phyloP scores from a whole-genome alignment of 23 tunicate species.

The Clavelina lepadiformis region DNA sequence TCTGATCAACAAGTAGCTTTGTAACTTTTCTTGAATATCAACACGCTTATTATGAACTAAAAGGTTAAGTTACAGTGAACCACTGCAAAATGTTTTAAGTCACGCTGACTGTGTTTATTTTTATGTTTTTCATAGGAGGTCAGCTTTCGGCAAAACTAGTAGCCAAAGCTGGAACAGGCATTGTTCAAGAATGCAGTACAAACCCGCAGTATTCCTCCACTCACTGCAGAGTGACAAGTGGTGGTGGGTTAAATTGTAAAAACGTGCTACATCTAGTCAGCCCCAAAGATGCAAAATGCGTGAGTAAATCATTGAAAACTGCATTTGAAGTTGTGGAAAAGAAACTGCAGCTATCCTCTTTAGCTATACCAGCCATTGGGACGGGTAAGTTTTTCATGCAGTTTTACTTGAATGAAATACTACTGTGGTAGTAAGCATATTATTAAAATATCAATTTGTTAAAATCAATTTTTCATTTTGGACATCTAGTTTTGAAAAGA shows the following conservation, averaged over 20 bases:
- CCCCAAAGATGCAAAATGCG: constrained; percentile 6
- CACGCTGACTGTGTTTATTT: background rate
- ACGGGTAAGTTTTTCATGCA: constrained; percentile 41
- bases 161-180: constrained; percentile 25
- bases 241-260: constrained; percentile 26
- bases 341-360: constrained; percentile 1
- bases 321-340: constrained; percentile 16
- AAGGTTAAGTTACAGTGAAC: too few species aligned
- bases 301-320: constrained; percentile 1
- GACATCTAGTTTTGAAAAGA: too few species aligned
- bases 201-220: constrained; percentile 3
- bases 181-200: constrained; percentile 6
- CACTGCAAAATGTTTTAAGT: too few species aligned
- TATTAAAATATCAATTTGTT: too few species aligned
- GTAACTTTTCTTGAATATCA: too few species aligned
- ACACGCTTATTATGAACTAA: too few species aligned
- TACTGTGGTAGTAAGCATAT: too few species aligned
- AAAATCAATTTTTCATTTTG: too few species aligned
- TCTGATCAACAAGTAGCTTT: too few species aligned
- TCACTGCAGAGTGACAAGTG: constrained; percentile 28
- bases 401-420: too few species aligned
- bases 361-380: constrained; percentile 57
- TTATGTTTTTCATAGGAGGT: background rate
- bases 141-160: constrained; percentile 1
- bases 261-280: constrained; percentile 13